Evolutionary conservation across 2,888 invertebrate species (phyloP).

Genomic region (Formica aserva): DNA sequence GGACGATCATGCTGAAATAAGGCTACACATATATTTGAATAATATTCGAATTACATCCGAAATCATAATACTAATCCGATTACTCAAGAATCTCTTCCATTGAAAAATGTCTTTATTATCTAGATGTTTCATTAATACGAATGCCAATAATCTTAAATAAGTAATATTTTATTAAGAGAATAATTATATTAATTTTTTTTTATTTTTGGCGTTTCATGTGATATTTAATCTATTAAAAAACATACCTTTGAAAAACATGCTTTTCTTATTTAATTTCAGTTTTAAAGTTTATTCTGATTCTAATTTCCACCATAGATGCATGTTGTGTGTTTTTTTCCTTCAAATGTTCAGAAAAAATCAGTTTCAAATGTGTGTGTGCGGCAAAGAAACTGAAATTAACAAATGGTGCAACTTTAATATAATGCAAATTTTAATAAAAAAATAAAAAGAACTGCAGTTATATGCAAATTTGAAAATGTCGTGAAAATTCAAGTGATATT

Average conservation of each 20-base stretch:
- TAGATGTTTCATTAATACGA: background rate
- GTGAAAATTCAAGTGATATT: background rate
- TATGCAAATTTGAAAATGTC: background rate
- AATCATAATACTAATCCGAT: background rate
- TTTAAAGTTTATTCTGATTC: background rate
- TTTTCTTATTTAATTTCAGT: background rate
- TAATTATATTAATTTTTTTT: background rate
- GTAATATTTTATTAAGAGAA: background rate
- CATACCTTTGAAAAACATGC: background rate
- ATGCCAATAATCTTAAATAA: background rate
- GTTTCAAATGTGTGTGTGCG: background rate
- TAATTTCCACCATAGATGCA: background rate
- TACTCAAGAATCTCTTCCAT: background rate
- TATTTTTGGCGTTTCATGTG: background rate
- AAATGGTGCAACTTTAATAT: background rate
- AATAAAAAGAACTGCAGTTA: background rate
- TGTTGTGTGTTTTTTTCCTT: background rate
- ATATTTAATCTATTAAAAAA: background rate
- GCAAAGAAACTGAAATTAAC: background rate
- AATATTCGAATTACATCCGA: background rate
- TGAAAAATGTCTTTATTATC: background rate
- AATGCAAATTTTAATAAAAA: background rate
- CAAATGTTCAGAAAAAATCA: background rate
- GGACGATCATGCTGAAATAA: too few relatives aligned
- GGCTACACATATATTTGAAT: too few relatives aligned